Evolutionary conservation across 37 sponge, comb jelly and placozoan genomes (phyloP).

Genomic region (Oscarella lobularis): DNA sequence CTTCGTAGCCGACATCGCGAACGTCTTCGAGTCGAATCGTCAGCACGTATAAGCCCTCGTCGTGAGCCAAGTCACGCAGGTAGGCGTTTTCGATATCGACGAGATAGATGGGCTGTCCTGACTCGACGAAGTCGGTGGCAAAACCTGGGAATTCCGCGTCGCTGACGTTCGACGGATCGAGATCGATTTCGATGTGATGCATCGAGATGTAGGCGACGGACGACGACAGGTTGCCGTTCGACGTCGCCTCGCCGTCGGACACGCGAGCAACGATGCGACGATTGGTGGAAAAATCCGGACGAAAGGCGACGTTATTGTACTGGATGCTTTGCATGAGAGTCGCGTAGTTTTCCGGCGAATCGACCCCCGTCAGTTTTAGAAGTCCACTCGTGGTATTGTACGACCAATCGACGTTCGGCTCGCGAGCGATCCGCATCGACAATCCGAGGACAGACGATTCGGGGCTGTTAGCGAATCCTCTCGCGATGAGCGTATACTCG

Average conservation of each 20-base stretch:
- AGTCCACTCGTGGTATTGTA: conserved; percentile 22
- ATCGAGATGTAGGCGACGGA: conserved; percentile 33
- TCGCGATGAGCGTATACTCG: conserved; percentile 40
- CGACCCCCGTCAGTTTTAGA: conserved; percentile 46
- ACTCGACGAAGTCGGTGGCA: conserved; percentile 32
- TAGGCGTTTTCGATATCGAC: conserved; percentile 44
- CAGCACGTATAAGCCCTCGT: conserved; percentile 26
- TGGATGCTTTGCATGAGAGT: conserved; percentile 46
- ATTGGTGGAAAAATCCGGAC: conserved; percentile 29
- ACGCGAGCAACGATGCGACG: conserved; percentile 25
- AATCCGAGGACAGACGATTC: conserved; percentile 48
- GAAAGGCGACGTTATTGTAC: conserved; percentile 33
- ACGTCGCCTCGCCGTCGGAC: conserved; percentile 45
- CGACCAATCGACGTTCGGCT: conserved; percentile 61
- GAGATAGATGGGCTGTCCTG: conserved; percentile 29
- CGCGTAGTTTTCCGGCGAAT: conserved; percentile 64
- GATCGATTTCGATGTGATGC: conserved; percentile 74
- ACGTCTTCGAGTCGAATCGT: conserved; percentile 23
- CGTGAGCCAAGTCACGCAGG: conserved; percentile 25
- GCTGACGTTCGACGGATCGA: conserved; percentile 49
- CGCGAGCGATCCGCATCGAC: conserved; percentile 56
- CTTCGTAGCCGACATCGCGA: conserved; percentile 35
- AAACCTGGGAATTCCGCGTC: conserved; percentile 24
- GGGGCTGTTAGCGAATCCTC: background rate
- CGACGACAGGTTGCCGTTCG: conserved; percentile 20